Evolutionary conservation across 2,888 invertebrate species (phyloP).

Genomic region (Drosophila neutralis): DNA sequence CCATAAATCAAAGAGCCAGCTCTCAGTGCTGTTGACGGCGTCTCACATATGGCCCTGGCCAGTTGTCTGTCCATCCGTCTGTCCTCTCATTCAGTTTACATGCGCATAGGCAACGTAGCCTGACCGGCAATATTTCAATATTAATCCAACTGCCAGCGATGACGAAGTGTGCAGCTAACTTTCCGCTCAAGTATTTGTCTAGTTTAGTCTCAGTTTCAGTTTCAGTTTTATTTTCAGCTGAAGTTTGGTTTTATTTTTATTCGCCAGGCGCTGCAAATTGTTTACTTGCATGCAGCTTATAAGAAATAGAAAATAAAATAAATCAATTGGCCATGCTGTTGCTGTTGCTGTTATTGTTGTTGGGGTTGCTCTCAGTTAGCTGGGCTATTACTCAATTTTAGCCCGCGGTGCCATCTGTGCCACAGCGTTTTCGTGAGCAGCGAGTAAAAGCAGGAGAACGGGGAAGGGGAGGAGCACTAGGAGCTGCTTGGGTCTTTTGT

Average conservation of each 20-base stretch:
- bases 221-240: conserved; percentile 23
- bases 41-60: conserved; percentile 76
- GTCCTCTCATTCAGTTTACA: conserved; percentile 58
- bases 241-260: conserved; percentile 27
- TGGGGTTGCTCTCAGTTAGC: conserved; percentile 63
- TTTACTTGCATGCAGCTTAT: conserved; percentile 54
- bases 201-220: conserved; percentile 48
- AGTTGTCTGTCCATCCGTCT: conserved; percentile 21
- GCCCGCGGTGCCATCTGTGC: conserved; percentile 68
- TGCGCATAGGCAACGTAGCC: conserved; percentile 59
- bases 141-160: conserved; percentile 82
- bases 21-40: conserved; percentile 50
- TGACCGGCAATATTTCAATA: conserved; percentile 80
- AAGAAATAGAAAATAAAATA: conserved; percentile 75
- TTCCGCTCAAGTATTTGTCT: conserved; percentile 72
- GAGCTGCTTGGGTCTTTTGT: conserved; percentile 9
- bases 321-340: conserved; percentile 77
- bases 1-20: conserved; percentile 76
- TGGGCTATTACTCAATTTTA: conserved; percentile 77
- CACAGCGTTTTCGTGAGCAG: conserved; percentile 25
- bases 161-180: conserved; percentile 75
- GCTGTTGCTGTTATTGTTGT: conserved; percentile 17
- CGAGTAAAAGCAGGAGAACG: conserved; percentile 1
- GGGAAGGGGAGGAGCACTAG: neutral
- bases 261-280: conserved; percentile 54